Evolutionary conservation across 2,113 vertebrate species (phyloP).

Genomic region (Anolis carolinensis): DNA sequence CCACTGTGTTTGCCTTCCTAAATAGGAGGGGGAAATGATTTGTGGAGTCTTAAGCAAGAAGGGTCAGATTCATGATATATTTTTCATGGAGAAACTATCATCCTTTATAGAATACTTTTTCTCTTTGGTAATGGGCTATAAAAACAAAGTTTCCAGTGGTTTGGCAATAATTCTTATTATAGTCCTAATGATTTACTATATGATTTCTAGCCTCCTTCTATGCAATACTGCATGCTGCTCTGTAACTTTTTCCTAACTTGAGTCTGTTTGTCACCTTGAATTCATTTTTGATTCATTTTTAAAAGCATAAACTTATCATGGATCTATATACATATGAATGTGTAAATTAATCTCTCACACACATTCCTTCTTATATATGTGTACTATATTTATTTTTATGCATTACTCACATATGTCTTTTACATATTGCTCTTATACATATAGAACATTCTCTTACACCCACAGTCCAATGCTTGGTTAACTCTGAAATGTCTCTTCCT

Average conservation of each 20-base stretch:
- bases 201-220: background rate
- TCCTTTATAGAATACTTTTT: background rate
- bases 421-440: background rate
- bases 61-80: background rate
- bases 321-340: background rate
- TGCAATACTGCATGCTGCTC: background rate
- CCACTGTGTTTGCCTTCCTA: constrained; percentile 10
- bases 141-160: background rate
- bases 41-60: background rate
- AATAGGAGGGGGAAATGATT: background rate
- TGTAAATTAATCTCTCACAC: background rate
- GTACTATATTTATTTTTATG: background rate
- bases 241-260: background rate
- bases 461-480: background rate
- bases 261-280: background rate
- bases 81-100: background rate
- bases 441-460: background rate
- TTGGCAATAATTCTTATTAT: background rate
- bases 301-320: background rate
- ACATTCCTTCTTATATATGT: background rate
- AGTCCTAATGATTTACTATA: constrained; percentile 4
- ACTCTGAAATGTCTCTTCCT: no score
- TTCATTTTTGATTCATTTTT: background rate
- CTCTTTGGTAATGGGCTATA: background rate
- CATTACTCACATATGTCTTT: background rate